Base-by-base conservation (phyloP, 2,113 vertebrate species). In the Rhagologus leucostigma region DNA sequence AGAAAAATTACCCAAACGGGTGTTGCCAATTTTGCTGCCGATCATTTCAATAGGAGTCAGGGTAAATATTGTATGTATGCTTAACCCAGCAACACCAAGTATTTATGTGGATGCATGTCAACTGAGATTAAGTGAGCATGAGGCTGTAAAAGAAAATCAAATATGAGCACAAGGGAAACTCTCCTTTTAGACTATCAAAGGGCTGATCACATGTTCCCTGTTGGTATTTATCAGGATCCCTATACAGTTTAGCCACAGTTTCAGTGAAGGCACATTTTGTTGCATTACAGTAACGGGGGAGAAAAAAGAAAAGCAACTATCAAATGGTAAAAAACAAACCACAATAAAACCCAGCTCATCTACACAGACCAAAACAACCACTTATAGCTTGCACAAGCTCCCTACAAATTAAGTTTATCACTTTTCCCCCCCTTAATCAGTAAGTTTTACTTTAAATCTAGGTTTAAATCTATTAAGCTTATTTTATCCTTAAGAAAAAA, bases 91-190 rank as follows among this genome's bases (percentile, higher is more conserved):
- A 97, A 97, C 90, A 97, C 84, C 94, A 95, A 86, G 84, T 94
- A 95, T 98, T 97, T 95, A 96, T 93, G 90, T 80, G 97, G 96
- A 93, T 95, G 83, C 95, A 97, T 95, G 95, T 98, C 95, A 97
- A 89, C 73, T 95, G 89, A 97, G 95, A 98, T 96, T 95, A 98
- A 95, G 83, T 80, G 89, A 97, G 79, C 91, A 94, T 84, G 94
- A 97, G 95, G 96, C 96, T 93, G 95, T 87, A 82, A 87, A 91
- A 94, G 95, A 96, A 98, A 98, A 98, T 97, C 92, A 98, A 97
- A 97, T 97, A 97, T 52, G 62, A 96, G 77, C 79, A 97, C 92
- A 94, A 88, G 87, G 91, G 93, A 97, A 96, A 97, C 90, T 94
- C 76, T 96, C 65, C 87, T 96, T 97, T 94, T 68, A 95, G 93